Percentiles rank a stretch among this genome's conserved stretches.
Conservation (phyloP, 2,888 invertebrate genomes). For the Meliscaeva auricollis region DNA sequence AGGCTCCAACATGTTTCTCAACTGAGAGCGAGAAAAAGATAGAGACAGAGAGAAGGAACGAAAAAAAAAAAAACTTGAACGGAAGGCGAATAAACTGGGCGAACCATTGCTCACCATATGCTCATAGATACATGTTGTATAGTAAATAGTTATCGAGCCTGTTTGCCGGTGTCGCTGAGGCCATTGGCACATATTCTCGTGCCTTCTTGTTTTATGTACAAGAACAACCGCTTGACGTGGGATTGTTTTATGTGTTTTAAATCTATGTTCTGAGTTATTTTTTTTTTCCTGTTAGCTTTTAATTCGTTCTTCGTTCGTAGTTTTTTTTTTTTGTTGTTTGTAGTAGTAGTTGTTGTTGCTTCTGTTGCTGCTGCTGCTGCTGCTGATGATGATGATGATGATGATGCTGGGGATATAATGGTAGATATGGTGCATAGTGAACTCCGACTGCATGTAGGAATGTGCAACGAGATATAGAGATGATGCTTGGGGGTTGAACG, state of each 20-base stretch:
- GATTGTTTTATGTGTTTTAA: constrained; percentile 74
- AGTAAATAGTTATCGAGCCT: constrained; percentile 75
- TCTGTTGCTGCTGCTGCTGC: constrained; percentile 25
- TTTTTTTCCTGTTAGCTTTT: constrained; percentile 67
- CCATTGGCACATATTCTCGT: constrained; percentile 79
- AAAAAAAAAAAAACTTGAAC: constrained; percentile 34
- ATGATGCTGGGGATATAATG: constrained; percentile 43
- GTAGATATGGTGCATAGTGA: constrained; percentile 54
- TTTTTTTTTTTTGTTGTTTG: constrained; percentile 7
- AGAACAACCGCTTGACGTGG: constrained; percentile 76
- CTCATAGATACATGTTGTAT: constrained; percentile 62
- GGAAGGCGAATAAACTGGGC: constrained; percentile 75
- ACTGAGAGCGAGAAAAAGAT: neutral
- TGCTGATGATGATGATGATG: constrained; percentile 10
- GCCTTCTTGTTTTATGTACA: constrained; percentile 77
- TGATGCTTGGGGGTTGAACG: constrained; percentile 39
- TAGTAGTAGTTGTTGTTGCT: neutral
- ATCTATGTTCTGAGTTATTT: constrained; percentile 54
- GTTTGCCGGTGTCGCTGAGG: constrained; percentile 78
- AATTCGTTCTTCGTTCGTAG: constrained; percentile 48
- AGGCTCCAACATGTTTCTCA: neutral
- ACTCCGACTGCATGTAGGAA: constrained; percentile 68
- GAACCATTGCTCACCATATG: constrained; percentile 61
- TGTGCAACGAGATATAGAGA: constrained; percentile 65
- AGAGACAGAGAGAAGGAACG: constrained; percentile 17